These are phyloP conservation scores for Osmoderma eremita DNA, from an alignment of 2,888 invertebrate species.

Conservation along the genomic window DNA sequence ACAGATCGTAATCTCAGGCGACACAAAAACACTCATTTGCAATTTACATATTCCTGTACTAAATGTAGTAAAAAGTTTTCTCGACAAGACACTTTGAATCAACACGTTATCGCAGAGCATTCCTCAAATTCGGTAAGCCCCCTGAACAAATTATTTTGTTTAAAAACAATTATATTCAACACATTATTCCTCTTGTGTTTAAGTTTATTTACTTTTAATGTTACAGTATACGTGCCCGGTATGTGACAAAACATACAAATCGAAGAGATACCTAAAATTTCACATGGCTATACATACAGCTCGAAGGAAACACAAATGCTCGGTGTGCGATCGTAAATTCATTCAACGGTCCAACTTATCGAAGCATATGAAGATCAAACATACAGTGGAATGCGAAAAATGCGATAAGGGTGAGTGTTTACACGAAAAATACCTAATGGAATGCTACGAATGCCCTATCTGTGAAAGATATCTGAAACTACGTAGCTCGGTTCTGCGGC, in stretches of 20 bases:
- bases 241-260: conserved; percentile 50
- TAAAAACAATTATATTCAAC: background rate
- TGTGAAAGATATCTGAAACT: conserved; percentile 59
- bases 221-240: conserved; percentile 43
- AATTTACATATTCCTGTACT: conserved; percentile 47
- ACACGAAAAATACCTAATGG: conserved; percentile 35
- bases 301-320: conserved; percentile 51
- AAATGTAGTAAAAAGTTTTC: conserved; percentile 52
- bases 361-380: conserved; percentile 50
- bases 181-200: no score
- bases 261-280: conserved; percentile 47
- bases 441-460: conserved; percentile 55
- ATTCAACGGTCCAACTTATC: conserved; percentile 46
- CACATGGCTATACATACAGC: conserved; percentile 50
- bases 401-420: conserved; percentile 37
- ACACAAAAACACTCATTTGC: conserved; percentile 62
- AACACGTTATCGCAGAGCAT: conserved; percentile 47
- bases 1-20: conserved; percentile 62
- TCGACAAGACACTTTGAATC: conserved; percentile 45
- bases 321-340: conserved; percentile 49
- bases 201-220: no score
- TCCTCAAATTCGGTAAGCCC: conserved; percentile 28
- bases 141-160: background rate
- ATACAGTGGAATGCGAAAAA: conserved; percentile 39
- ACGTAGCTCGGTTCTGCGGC: conserved; percentile 57